Evolutionary conservation across 2,888 invertebrate species (phyloP).

Genomic region (Lepeophtheirus nordmannii): DNA sequence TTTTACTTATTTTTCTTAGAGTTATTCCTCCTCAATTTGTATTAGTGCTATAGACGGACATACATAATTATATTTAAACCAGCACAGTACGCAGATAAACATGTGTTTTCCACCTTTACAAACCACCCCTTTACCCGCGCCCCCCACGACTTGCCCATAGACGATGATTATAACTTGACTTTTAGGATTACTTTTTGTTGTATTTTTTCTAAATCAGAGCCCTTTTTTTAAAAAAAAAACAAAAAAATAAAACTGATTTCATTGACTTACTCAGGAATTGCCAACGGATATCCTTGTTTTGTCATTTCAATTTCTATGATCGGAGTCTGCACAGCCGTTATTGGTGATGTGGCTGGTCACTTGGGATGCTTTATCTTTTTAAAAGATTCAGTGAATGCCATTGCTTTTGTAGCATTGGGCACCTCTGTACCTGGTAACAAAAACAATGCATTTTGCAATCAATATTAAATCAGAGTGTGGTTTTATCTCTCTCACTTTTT

Average conservation of each 20-base stretch:
- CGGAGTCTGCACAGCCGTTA: slow-evolving; percentile 84
- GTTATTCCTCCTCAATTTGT: too few species aligned
- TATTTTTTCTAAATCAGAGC: too few species aligned
- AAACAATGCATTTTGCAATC: slow-evolving; percentile 6
- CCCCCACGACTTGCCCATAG: too few species aligned
- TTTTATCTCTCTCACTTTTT: too few species aligned
- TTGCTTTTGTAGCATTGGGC: slow-evolving; percentile 91
- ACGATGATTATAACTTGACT: too few species aligned
- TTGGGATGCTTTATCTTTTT: slow-evolving; percentile 95
- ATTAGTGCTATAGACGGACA: too few species aligned
- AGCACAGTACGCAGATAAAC: too few species aligned
- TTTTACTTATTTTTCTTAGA: too few species aligned
- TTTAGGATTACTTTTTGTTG: too few species aligned
- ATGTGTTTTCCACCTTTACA: too few species aligned
- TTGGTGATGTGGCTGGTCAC: slow-evolving; percentile 91
- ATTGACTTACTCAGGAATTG: slow-evolving; percentile 14
- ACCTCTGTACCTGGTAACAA: slow-evolving; percentile 85
- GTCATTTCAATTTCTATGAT: slow-evolving; percentile 77
- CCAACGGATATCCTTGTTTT: slow-evolving; percentile 63
- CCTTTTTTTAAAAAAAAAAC: not conserved
- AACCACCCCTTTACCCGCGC: too few species aligned
- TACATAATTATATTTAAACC: too few species aligned
- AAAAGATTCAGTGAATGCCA: slow-evolving; percentile 90
- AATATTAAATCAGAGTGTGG: not conserved
- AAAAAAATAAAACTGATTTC: not conserved